A percentile compares a stretch with the other conserved stretches of the same genome.
phyloP scores from a whole-genome alignment of 2,888 invertebrate species.

The Allolobophora icterica region DNA sequence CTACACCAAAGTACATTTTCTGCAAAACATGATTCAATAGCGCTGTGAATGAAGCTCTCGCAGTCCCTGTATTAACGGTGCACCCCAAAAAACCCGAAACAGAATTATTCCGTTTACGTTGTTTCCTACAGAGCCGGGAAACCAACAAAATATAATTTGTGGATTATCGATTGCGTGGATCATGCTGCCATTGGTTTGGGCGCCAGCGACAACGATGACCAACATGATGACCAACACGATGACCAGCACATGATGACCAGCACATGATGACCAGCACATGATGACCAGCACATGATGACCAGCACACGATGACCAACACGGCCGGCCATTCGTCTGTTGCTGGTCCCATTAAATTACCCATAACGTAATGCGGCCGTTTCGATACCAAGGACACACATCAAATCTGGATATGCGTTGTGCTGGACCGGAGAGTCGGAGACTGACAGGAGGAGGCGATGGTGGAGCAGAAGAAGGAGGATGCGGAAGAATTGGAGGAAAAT shows the following conservation, averaged over 20 bases:
- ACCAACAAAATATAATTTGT: conserved; percentile 8
- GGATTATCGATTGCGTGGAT: background rate
- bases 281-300: no score
- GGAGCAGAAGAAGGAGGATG: background rate
- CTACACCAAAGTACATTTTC: background rate
- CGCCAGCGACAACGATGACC: no score
- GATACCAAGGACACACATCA: background rate
- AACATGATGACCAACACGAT: no score
- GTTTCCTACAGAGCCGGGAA: background rate
- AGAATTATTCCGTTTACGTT: background rate
- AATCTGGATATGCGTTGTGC: background rate
- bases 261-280: no score
- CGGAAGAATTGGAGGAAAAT: background rate
- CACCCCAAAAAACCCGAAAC: background rate
- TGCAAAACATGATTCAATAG: background rate
- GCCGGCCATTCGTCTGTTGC: conserved; percentile 3
- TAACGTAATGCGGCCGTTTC: background rate
- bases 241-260: no score
- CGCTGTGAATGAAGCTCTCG: background rate
- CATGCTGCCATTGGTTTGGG: background rate
- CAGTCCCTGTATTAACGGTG: background rate
- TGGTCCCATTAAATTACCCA: conserved; percentile 9
- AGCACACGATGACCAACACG: no score
- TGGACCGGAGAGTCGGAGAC: no score
- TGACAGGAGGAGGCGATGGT: background rate